phyloP scores from a whole-genome alignment of 2,888 invertebrate genomes.

The Meandrusa payeni region DNA sequence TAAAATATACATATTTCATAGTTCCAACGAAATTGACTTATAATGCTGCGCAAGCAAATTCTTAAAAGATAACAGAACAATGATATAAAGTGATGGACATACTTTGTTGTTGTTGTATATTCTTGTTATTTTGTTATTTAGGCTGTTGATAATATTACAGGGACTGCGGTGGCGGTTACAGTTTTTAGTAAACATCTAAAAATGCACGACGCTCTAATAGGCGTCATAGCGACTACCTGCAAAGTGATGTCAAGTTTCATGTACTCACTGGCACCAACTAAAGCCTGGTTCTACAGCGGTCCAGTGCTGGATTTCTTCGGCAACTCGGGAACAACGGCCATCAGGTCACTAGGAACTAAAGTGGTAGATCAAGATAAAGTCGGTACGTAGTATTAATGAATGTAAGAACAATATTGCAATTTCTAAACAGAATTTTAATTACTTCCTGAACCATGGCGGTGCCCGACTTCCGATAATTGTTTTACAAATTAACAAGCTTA shows the following conservation, averaged over 20 bases:
- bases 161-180: conserved; percentile 65
- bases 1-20: too few species aligned
- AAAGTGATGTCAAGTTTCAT: conserved; percentile 63
- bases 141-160: conserved; percentile 46
- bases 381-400: conserved; percentile 43
- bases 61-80: too few species aligned
- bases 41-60: too few species aligned
- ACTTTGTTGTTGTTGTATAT: too few species aligned
- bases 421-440: too few species aligned
- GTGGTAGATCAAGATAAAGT: conserved; percentile 75
- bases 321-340: conserved; percentile 73
- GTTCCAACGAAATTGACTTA: too few species aligned
- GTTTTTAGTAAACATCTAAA: conserved; percentile 66
- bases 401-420: too few species aligned
- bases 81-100: too few species aligned
- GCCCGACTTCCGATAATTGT: too few species aligned
- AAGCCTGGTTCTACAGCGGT: conserved; percentile 64
- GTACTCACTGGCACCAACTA: conserved; percentile 66
- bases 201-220: conserved; percentile 69
- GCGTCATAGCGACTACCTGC: conserved; percentile 67
- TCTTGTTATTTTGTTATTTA: too few species aligned
- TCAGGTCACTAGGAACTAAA: conserved; percentile 79
- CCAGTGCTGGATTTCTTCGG: conserved; percentile 75
- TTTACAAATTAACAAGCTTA: too few species aligned
- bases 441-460: too few species aligned